Base-by-base conservation (phyloP, 1,140 invertebrate species). In the Musca domestica region DNA sequence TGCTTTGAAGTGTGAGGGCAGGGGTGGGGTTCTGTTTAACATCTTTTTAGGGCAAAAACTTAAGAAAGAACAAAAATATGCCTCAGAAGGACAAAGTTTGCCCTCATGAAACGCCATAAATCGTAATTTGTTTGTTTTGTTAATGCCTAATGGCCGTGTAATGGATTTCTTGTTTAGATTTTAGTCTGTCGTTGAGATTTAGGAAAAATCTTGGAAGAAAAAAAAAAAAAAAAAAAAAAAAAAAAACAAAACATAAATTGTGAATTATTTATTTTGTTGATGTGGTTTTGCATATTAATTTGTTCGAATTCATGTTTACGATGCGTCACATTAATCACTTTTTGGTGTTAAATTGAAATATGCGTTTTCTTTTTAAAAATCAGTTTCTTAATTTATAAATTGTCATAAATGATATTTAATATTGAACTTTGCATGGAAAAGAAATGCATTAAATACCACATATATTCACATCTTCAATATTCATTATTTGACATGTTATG, bases 91-190 rank as follows among this genome's bases (percentile, higher is more conserved):
- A 51, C 20, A 54, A 25, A 41, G 34, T 41, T 41, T 41, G 34
- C 34, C 34, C 34, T 41, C 34, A 41, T 41, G 34, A 41, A 23
- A 61, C 17, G 19, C 56, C 56, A 61, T 61, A 61, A 61, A 61
- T 61, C 56, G 56, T 61, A 61, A 61, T 61, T 61, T 34, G 56
- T 61, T 61, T 61, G n/a, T 34, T 61, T 61, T 34, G 54, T 30
- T 51, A 61, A 41, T n/a, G 19, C 27, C 19, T 61, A 61, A 61
- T 61, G 56, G 56, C 56, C 56, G 17, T 20, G 20, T 61, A 61
- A 61, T 61, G 56, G 22, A 27, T 27, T 7, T 61, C 27, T 61
- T 61, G 27, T 61, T 34, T 34, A 27, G 54, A 41, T 30, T 61
- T 61, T 41, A 9, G 30, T 41, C 34, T 41, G 34, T 41, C 34